phyloP scores from a whole-genome alignment of 2,888 invertebrate species.

The Nephrotoma flavescens region DNA sequence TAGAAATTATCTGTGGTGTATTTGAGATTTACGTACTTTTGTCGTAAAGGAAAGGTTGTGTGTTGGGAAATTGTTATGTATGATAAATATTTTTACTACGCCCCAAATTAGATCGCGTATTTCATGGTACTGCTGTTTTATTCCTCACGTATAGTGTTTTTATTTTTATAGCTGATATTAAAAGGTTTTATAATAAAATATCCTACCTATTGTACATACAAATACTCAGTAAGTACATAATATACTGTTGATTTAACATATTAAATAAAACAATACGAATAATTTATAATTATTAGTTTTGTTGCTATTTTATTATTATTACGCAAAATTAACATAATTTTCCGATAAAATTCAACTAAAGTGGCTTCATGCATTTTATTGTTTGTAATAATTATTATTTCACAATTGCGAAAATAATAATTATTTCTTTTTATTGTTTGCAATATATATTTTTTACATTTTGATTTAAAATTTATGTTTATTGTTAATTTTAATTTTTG shows the following conservation, averaged over 20 bases:
- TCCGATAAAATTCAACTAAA: background rate
- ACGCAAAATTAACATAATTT: background rate
- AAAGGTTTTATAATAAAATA: background rate
- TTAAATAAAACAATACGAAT: background rate
- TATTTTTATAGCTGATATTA: background rate
- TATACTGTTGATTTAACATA: background rate
- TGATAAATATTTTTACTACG: no score
- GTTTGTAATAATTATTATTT: background rate
- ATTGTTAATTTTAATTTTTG: background rate
- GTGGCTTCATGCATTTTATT: background rate
- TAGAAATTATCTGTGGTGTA: no score
- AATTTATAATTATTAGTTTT: background rate
- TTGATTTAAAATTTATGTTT: background rate
- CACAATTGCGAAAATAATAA: background rate
- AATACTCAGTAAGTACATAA: background rate
- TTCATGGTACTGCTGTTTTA: no score
- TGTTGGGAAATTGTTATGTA: no score
- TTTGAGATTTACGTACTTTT: no score
- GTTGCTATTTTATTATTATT: background rate
- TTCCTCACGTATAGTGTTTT: no score
- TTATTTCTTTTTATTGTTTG: background rate
- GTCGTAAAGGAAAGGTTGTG: no score
- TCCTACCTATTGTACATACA: background rate
- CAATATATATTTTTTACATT: background rate
- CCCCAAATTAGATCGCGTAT: no score